phyloP scores from a whole-genome alignment of 2,113 vertebrate genomes.

The Nibea coibor region DNA sequence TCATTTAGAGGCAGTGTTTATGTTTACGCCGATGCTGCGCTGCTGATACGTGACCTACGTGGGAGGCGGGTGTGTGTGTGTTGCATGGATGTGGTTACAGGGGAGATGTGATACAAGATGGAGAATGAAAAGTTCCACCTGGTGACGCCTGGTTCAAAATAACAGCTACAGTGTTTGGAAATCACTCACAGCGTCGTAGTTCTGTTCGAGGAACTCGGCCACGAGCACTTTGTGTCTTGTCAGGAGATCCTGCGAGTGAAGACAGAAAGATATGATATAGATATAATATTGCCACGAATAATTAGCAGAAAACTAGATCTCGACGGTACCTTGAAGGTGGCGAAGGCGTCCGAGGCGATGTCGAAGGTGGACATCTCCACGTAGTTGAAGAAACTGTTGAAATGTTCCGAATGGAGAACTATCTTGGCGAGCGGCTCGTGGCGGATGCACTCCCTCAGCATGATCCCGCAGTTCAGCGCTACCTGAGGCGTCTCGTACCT shows the following conservation, averaged over 20 bases:
- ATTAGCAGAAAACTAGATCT: too few relatives aligned
- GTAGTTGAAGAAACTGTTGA: constrained; percentile 94
- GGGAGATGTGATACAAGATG: background rate
- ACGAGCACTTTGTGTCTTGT: constrained; percentile 96
- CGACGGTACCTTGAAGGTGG: constrained; percentile 93
- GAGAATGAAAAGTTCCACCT: background rate
- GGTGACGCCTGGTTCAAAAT: constrained; percentile 5
- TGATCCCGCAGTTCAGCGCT: constrained; percentile 96
- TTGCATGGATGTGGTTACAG: background rate
- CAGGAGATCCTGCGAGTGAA: constrained; percentile 89
- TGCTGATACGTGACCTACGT: background rate
- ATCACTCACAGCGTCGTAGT: constrained; percentile 92
- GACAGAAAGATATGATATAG: constrained; percentile 2
- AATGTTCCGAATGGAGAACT: constrained; percentile 91
- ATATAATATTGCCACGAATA: too few relatives aligned
- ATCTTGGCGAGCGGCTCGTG: constrained; percentile 96
- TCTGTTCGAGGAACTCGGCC: constrained; percentile 94
- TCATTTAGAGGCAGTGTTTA: constrained; percentile 25
- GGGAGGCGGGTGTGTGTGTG: background rate
- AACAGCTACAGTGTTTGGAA: background rate
- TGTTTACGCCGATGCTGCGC: background rate
- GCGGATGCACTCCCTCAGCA: constrained; percentile 96
- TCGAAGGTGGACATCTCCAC: constrained; percentile 99
- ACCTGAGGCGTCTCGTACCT: constrained; percentile 96
- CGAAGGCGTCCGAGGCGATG: constrained; percentile 98